Conservation (phyloP, 1,140 invertebrate species). For the Xylocopa sonorina region DNA sequence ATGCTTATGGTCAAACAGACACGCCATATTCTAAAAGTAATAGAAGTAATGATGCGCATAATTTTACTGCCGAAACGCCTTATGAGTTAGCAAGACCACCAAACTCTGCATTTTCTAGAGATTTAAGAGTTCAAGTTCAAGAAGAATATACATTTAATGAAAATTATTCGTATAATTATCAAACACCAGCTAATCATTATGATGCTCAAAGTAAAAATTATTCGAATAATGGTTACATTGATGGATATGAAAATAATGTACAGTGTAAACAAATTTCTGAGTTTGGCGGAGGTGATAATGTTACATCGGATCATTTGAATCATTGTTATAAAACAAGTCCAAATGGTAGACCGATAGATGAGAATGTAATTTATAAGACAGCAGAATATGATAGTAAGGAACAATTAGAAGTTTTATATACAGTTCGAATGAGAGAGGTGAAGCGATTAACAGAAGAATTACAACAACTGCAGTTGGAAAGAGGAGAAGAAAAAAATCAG, state of each 20-base stretch:
- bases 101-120: slow-evolving; percentile 56
- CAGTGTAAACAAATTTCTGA: slow-evolving; percentile 62
- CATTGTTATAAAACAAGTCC: slow-evolving; percentile 71
- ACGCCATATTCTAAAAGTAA: slow-evolving; percentile 66
- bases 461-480: slow-evolving; percentile 67
- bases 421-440: slow-evolving; percentile 72
- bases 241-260: slow-evolving; percentile 70
- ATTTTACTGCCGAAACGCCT: slow-evolving; percentile 58
- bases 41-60: slow-evolving; percentile 46
- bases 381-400: slow-evolving; percentile 74
- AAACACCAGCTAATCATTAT: slow-evolving; percentile 78
- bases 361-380: slow-evolving; percentile 67
- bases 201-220: slow-evolving; percentile 65
- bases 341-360: slow-evolving; percentile 67
- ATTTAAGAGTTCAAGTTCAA: slow-evolving; percentile 55
- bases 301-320: slow-evolving; percentile 70
- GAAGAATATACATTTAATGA: slow-evolving; percentile 65
- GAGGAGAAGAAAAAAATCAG: slow-evolving; percentile 69
- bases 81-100: slow-evolving; percentile 68
- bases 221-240: slow-evolving; percentile 73
- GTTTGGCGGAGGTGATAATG: slow-evolving; percentile 64
- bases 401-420: slow-evolving; percentile 74
- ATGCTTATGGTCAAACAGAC: slow-evolving; percentile 49
- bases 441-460: slow-evolving; percentile 70
- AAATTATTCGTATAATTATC: slow-evolving; percentile 68